Conservation (phyloP, 53 echinoderm and acorn worm species). For the Mesocentrotus franciscanus region DNA sequence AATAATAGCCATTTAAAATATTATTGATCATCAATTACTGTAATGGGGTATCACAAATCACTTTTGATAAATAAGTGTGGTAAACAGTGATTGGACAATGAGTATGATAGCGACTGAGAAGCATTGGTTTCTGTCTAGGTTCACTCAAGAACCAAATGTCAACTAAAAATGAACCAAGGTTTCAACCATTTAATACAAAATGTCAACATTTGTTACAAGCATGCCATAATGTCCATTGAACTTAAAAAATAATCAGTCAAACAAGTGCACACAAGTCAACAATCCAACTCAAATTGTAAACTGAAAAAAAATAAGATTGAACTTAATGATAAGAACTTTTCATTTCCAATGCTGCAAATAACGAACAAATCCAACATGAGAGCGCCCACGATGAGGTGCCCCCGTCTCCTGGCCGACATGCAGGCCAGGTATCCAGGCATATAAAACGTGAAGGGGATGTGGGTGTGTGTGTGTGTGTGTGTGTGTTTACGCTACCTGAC, state of each 20-base stretch:
- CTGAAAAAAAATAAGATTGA: constrained; percentile 60
- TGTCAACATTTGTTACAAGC: constrained; percentile 64
- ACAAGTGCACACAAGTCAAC: constrained; percentile 68
- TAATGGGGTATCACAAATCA: not conserved
- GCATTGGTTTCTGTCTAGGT: constrained; percentile 36
- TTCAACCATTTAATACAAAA: constrained; percentile 36
- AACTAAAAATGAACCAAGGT: constrained; percentile 31
- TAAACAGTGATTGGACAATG: not conserved
- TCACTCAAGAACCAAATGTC: constrained; percentile 28
- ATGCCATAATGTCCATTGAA: constrained; percentile 63
- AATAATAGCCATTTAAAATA: not conserved
- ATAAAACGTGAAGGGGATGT: constrained; percentile 14
- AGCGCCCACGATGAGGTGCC: constrained; percentile 27
- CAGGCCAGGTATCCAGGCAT: constrained; percentile 51
- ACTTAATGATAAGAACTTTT: constrained; percentile 14
- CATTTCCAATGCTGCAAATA: constrained; percentile 55
- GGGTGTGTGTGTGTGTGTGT: constrained; percentile 50
- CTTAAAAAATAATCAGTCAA: constrained; percentile 59
- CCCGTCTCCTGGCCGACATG: constrained; percentile 56
- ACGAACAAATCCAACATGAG: constrained; percentile 53
- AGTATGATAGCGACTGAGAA: not conserved
- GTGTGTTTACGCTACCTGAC: constrained; percentile 92
- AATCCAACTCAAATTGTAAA: constrained; percentile 58
- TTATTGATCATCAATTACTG: not conserved
- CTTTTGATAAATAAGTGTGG: not conserved